A percentile compares a stretch with the other conserved stretches of the same genome.
These are phyloP conservation scores for Eulemur macaco DNA, from an alignment of 2,113 vertebrate genomes.

Conservation along the genomic window DNA sequence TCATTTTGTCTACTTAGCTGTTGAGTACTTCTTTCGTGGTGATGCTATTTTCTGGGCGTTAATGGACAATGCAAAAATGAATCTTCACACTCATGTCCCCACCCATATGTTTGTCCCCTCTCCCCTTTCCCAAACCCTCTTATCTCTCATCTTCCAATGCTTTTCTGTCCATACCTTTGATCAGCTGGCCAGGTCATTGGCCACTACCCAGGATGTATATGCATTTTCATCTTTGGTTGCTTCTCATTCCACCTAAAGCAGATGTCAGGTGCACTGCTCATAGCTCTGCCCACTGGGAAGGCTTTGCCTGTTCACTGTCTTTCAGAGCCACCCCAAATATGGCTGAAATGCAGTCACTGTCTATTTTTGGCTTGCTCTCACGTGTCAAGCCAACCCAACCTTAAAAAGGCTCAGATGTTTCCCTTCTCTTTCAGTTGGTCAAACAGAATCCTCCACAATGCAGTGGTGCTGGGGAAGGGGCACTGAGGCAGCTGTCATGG, in stretches of 20 bases:
- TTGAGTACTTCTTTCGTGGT: neutral
- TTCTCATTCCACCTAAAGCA: neutral
- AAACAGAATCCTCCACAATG: neutral
- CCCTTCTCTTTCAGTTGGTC: neutral
- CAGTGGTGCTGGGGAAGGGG: neutral
- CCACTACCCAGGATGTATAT: neutral
- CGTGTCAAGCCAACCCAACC: neutral
- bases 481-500: neutral
- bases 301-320: neutral
- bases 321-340: neutral
- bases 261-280: neutral
- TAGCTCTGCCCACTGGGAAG: neutral
- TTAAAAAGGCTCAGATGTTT: neutral
- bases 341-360: neutral
- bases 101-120: neutral
- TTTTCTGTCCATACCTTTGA: neutral
- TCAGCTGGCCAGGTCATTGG: neutral
- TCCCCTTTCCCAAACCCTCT: neutral
- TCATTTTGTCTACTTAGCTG: neutral
- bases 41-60: neutral
- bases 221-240: neutral
- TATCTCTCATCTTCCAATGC: neutral
- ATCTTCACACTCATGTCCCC: neutral
- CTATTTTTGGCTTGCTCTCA: neutral
- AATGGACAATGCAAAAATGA: neutral